Evolutionary conservation across 2,797 vertebrate species (phyloP).

Genomic region (Falco cherrug): DNA sequence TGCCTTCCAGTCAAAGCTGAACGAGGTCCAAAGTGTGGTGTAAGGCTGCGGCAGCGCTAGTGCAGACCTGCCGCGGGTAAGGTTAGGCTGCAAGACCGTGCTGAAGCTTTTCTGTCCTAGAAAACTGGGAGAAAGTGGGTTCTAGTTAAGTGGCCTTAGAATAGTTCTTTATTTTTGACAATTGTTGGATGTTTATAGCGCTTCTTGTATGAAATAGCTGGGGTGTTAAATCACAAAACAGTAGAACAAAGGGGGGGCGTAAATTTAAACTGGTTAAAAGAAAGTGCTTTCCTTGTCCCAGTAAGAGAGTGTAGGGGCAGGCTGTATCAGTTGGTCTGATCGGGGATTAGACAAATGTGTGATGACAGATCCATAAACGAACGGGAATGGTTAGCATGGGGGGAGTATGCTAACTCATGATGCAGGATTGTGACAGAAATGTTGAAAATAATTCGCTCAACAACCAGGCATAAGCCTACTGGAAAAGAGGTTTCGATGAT

Average conservation of each 20-base stretch:
- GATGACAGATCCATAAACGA: background rate
- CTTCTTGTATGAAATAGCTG: background rate
- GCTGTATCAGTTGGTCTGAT: background rate
- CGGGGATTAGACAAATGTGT: background rate
- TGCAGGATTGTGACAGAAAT: background rate
- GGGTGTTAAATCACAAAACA: background rate
- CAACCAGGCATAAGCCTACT: background rate
- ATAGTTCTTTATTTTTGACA: background rate
- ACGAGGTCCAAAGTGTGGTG: background rate
- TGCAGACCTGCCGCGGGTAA: background rate
- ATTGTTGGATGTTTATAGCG: background rate
- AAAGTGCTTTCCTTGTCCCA: background rate
- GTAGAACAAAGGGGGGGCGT: background rate
- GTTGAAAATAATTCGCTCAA: background rate
- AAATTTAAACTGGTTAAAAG: background rate
- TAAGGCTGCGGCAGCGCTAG: background rate
- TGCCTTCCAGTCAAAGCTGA: background rate
- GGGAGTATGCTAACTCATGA: background rate
- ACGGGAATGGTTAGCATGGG: background rate
- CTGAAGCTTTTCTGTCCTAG: background rate
- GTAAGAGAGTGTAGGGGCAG: background rate
- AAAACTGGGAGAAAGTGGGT: background rate
- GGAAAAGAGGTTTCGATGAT: background rate
- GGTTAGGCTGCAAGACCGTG: background rate
- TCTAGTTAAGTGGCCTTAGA: background rate